Base-by-base conservation (phyloP, 2,113 vertebrate species). In the Ceyx melanurus region DNA sequence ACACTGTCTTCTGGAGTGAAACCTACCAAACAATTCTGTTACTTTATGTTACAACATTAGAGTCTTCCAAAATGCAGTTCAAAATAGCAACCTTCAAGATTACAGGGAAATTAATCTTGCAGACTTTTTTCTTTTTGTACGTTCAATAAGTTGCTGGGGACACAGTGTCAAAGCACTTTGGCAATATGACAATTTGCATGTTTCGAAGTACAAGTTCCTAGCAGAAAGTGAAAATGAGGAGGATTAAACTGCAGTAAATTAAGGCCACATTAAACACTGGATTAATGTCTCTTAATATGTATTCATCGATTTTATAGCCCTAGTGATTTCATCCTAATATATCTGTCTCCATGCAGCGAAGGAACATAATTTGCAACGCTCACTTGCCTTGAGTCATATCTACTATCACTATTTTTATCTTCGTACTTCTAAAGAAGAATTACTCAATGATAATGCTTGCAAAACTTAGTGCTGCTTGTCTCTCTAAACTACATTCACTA, bases 161-260 rank as follows among this genome's bases (percentile, higher is more conserved):
- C 23, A 58, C 18, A 54, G 53, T 64, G 50, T 78, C 79, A 87
- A 93, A 91, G 66, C 35, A 72, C 57, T 83, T 74, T 50, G 80
- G 43, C 77, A 90, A 64, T 75, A 80, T 67, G 73, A 84, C 66
- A 83, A 56, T 81, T 86, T 83, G 78, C 40, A 28, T 64, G 53
- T 86, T 86, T 79, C 25, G 0, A 80, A 70, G 70, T 89, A 62
- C 20, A 46, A 83, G 14, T 72, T 96, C 75, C n/a, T 65, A 87
- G 43, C 15, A 83, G 89, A 83, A 92, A 91, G 40, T 62, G n/a
- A 94, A 86, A 93, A 91, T 57, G 13, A 88, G 54, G 50, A 86
- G 60, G 80, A 92, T 93, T 92, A 83, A 93, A 70, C 28, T 87
- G 61, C 60, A 91, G 71, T 74, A 92, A 94, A 71, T 89, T 82